These are phyloP conservation scores for Eudemis profundana DNA, from an alignment of 2,888 invertebrate species.

Conservation along the genomic window DNA sequence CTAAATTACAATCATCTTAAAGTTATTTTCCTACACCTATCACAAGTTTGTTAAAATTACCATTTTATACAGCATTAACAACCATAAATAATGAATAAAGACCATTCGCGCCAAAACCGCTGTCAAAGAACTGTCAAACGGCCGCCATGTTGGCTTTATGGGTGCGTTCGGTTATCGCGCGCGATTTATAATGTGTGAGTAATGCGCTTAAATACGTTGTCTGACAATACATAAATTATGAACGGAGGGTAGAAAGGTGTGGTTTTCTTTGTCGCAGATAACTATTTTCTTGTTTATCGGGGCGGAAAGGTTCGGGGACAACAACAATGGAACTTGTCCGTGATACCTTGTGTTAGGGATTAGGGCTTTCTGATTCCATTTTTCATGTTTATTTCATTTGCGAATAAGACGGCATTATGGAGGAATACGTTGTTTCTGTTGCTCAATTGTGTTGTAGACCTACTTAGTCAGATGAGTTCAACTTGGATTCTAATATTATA, in stretches of 20 bases:
- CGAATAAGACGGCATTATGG: conserved; percentile 1
- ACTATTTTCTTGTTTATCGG: conserved; percentile 78
- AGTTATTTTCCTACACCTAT: background rate
- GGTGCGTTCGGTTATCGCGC: conserved; percentile 73
- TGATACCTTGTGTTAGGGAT: conserved; percentile 31
- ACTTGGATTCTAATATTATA: no score
- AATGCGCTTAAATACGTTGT: conserved; percentile 79
- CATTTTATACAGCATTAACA: conserved; percentile 51
- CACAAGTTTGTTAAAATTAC: conserved; percentile 29
- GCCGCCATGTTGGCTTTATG: conserved; percentile 74
- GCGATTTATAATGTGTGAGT: conserved; percentile 84
- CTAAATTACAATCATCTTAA: background rate
- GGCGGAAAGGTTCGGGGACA: conserved; percentile 70
- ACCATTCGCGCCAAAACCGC: conserved; percentile 69
- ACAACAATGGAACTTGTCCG: conserved; percentile 50
- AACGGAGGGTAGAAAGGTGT: conserved; percentile 58
- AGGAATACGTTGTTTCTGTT: background rate
- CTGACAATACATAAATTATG: conserved; percentile 83
- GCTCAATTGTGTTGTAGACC: background rate
- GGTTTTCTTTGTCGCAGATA: conserved; percentile 66
- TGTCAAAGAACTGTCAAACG: conserved; percentile 69
- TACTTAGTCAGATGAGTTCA: no score
- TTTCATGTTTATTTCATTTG: conserved; percentile 26
- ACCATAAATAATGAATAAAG: conserved; percentile 39
- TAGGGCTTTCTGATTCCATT: conserved; percentile 18